phyloP scores from a whole-genome alignment of 2,797 vertebrate species.

The Tadarida brasiliensis region DNA sequence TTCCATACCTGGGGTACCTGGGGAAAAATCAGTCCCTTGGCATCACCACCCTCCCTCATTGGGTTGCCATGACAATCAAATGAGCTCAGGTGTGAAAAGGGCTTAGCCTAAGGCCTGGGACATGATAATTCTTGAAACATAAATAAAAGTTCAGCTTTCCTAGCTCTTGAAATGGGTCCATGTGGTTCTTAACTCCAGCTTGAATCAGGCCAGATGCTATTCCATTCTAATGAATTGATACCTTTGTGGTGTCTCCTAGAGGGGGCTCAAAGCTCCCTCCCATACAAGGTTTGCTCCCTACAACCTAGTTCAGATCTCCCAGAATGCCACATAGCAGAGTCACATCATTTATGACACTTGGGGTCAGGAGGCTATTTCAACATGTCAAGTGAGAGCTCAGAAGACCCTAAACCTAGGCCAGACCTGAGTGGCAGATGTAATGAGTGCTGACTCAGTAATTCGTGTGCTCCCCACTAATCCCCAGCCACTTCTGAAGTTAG shows the following conservation, averaged over 20 bases:
- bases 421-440: not conserved
- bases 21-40: not conserved
- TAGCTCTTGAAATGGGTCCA: not conserved
- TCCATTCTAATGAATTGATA: not conserved
- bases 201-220: not conserved
- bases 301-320: not conserved
- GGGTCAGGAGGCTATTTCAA: not conserved
- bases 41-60: not conserved
- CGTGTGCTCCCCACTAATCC: not conserved
- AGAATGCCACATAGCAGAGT: not conserved
- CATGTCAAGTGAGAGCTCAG: not conserved
- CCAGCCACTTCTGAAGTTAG: not conserved
- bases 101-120: not conserved
- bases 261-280: not conserved
- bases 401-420: not conserved
- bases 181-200: not conserved
- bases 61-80: not conserved
- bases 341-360: not conserved
- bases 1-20: not conserved
- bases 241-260: not conserved
- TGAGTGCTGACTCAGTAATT: not conserved
- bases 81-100: not conserved
- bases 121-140: not conserved
- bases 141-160: not conserved
- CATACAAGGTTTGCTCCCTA: not conserved